A percentile compares a stretch with the other conserved stretches of the same genome.
Conservation (phyloP, 2,113 vertebrate species). For the Corapipo altera region DNA sequence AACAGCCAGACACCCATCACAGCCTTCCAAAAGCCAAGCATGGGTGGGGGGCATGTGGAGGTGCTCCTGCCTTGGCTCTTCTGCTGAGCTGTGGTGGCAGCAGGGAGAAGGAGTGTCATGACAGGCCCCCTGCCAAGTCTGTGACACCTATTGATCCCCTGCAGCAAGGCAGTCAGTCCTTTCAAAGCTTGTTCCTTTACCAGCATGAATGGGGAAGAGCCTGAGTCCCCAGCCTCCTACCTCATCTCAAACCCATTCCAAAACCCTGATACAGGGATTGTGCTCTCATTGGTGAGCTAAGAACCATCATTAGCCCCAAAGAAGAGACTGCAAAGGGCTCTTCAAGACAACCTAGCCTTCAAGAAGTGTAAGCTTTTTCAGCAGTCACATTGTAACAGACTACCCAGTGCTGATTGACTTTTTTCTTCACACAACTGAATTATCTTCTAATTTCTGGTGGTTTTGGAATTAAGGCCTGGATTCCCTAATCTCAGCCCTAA, state of each 20-base stretch:
- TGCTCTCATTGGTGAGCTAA: not conserved
- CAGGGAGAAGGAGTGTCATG: not conserved
- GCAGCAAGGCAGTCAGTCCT: not conserved
- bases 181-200: not conserved
- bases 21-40: not conserved
- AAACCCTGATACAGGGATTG: rapidly evolving
- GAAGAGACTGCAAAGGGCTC: not conserved
- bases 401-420: not conserved
- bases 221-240: not conserved
- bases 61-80: not conserved
- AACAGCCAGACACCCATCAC: not conserved
- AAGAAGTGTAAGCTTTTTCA: not conserved
- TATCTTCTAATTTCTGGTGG: not conserved
- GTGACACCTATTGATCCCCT: not conserved
- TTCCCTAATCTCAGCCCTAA: not conserved
- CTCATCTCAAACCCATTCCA: not conserved
- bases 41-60: not conserved
- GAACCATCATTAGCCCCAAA: not conserved
- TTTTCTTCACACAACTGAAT: not conserved
- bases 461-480: not conserved
- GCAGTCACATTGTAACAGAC: not conserved
- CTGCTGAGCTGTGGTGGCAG: not conserved
- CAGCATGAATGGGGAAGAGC: not conserved
- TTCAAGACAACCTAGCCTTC: not conserved
- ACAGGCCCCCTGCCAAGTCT: not conserved